Conservation (phyloP, 2,888 invertebrate species). For the Athripsodes cinereus region DNA sequence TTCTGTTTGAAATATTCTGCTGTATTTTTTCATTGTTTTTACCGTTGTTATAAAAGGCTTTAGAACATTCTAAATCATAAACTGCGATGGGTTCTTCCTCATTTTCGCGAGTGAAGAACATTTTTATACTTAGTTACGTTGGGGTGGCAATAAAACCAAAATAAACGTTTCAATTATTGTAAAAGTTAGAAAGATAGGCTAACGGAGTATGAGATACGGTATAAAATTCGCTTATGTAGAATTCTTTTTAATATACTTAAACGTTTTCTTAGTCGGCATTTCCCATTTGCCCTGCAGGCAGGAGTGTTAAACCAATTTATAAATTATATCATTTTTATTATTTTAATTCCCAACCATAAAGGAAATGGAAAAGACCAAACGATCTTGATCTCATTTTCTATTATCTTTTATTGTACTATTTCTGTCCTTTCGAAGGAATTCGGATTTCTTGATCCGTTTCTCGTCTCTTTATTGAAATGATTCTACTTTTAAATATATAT, state of each 20-base stretch:
- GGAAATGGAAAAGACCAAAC: background rate
- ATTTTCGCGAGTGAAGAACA: background rate
- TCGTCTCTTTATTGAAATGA: no score
- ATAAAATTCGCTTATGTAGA: conserved; percentile 21
- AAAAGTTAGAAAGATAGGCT: conserved; percentile 23
- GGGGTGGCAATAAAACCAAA: conserved; percentile 25
- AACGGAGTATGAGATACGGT: conserved; percentile 1
- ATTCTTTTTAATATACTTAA: conserved; percentile 25
- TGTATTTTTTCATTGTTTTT: no score
- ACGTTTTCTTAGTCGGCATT: conserved; percentile 17
- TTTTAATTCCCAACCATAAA: background rate
- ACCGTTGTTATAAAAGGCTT: no score
- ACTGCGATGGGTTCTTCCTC: background rate
- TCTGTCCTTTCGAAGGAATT: no score
- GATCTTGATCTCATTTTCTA: background rate
- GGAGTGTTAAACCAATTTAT: conserved; percentile 11
- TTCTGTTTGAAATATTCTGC: no score
- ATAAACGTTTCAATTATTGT: conserved; percentile 29
- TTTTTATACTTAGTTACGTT: background rate
- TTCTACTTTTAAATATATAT: no score
- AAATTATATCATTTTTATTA: background rate
- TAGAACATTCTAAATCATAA: background rate
- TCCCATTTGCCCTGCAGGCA: conserved; percentile 13
- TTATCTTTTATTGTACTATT: background rate
- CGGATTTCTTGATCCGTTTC: no score